Base-by-base conservation (phyloP, 2,797 vertebrate species). In the Paedocypris micromegethes region DNA sequence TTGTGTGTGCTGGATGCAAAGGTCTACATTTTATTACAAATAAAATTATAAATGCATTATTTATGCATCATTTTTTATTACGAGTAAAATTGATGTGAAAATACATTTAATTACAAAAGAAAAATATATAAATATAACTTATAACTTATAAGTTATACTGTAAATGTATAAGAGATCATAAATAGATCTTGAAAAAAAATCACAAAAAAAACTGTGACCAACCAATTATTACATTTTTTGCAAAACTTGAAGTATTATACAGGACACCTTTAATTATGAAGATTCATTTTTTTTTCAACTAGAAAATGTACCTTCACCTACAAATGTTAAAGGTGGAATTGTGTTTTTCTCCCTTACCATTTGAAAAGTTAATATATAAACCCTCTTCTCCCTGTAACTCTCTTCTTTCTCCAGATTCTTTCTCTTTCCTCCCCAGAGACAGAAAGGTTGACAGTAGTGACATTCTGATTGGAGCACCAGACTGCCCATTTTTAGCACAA, bases 401-500 rank as follows among this genome's bases (percentile, higher is more conserved):
- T 49, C 4, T 57, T 58, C 58, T 63, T 48, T 9, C 47, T 38
- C 23, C 23, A 9, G 38, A 39, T 9, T 53, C 47, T 7, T 47
- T 60, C 44, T 44, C 40, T 59, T 51, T 59, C 66, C 64, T 56
- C 60, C 9, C 64, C 72, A 59, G 45, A 71, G 66, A 62, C 74
- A 54, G 53, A 75, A 58, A 50, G 46, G 50, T 55, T 70, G 76
- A 68, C 56, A 79, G 60, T 23, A 44, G 46, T 80, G 80, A 77
- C 72, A 82, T 80, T 81, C 64, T 64, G 75, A 77, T 75, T 77
- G 65, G 69, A 80, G 77, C 60, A 40, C 48, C 23, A 50, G 76
- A 72, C 59, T 66, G 54, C 75, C 63, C 78, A 75, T 82, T 87
- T 87, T 86, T 80, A 77, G 77, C 72, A 77, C 76, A 76, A 82